phyloP scores from a whole-genome alignment of 2,888 invertebrate species.

The Campoletis raptor region DNA sequence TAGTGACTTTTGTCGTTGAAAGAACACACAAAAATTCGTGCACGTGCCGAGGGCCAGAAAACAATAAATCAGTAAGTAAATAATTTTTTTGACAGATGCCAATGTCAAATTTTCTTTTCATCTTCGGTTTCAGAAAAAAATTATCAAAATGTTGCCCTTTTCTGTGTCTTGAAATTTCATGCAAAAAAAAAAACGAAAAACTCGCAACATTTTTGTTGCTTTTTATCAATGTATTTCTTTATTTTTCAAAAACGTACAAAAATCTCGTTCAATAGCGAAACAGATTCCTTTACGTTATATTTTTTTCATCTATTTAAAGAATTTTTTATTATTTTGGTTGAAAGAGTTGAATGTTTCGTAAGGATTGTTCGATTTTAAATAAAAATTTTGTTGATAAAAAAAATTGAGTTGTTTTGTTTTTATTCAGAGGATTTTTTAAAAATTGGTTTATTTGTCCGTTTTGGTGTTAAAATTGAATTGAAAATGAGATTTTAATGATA shows the following conservation, averaged over 20 bases:
- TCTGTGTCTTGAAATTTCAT: background rate
- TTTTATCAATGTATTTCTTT: too few relatives aligned
- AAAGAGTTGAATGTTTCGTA: background rate
- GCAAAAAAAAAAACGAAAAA: too few relatives aligned
- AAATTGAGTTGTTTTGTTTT: background rate
- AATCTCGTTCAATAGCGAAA: too few relatives aligned
- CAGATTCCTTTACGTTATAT: too few relatives aligned
- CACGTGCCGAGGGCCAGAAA: background rate
- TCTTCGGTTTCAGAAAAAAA: background rate
- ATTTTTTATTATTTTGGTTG: background rate
- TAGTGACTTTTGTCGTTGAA: background rate
- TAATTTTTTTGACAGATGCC: background rate
- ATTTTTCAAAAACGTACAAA: background rate
- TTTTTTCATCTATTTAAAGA: background rate
- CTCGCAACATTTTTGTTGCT: too few relatives aligned
- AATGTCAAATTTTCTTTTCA: background rate
- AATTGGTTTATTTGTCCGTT: background rate
- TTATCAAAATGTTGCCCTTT: background rate
- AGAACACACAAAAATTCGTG: background rate
- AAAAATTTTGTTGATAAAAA: background rate
- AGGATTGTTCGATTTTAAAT: background rate
- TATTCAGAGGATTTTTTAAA: background rate
- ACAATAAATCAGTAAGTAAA: background rate
- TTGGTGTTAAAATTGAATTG: background rate
- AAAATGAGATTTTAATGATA: background rate